These are phyloP conservation scores for Varanus komodoensis DNA, from an alignment of 2,113 vertebrate species.

Conservation along the genomic window DNA sequence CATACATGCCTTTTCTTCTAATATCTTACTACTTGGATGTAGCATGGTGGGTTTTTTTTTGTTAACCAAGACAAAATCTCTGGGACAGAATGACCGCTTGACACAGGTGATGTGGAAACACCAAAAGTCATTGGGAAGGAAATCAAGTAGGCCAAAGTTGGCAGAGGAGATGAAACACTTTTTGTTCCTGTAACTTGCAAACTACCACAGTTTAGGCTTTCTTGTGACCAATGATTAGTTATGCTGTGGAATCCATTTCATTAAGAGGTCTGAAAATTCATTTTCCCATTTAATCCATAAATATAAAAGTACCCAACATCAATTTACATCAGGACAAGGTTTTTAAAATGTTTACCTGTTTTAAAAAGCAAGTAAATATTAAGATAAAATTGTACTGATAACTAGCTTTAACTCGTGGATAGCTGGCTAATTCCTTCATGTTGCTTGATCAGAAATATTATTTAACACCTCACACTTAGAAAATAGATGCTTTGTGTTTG, in stretches of 20 bases:
- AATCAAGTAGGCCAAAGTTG: background rate
- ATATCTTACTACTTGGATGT: constrained; percentile 9
- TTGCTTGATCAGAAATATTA: background rate
- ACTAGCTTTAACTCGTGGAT: background rate
- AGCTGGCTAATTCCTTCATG: background rate
- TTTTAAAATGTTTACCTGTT: background rate
- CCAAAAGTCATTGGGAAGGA: background rate
- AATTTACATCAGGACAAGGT: background rate
- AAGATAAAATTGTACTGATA: background rate
- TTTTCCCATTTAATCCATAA: background rate
- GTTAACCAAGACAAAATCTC: background rate
- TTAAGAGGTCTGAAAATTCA: background rate
- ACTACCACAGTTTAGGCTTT: background rate
- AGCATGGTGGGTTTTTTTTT: background rate
- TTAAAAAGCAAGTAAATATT: background rate
- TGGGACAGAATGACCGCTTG: background rate
- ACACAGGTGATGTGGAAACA: background rate
- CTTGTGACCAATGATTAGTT: background rate
- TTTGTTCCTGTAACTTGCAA: background rate
- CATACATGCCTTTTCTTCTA: background rate
- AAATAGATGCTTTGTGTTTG: background rate
- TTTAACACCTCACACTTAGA: background rate
- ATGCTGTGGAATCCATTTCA: background rate
- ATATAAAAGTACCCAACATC: background rate
- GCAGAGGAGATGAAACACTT: background rate